These are phyloP conservation scores for Antidorcas marsupialis DNA, from an alignment of 2,113 vertebrate species.

Conservation along the genomic window DNA sequence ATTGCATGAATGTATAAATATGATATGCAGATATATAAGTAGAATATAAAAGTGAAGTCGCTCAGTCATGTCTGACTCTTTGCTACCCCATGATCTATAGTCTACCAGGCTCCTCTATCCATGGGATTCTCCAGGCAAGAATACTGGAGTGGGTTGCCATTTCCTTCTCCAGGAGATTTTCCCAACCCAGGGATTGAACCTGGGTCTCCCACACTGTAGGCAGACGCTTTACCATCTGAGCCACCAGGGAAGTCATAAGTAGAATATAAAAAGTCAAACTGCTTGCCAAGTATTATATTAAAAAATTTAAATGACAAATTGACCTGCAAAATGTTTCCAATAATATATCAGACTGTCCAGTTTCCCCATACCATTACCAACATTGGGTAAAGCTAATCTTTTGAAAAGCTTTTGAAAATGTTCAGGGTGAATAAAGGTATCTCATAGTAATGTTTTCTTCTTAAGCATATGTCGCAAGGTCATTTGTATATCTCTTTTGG, in stretches of 20 bases:
- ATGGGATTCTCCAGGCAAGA: neutral
- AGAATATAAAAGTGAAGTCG: neutral
- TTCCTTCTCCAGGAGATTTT: neutral
- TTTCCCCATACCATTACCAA: neutral
- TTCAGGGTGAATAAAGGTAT: neutral
- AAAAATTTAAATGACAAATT: neutral
- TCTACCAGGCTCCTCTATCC: neutral
- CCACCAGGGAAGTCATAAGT: neutral
- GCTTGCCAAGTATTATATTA: neutral
- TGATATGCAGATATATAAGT: neutral
- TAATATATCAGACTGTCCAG: neutral
- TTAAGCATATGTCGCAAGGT: neutral
- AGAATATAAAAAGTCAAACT: neutral
- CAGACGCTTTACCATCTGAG: neutral
- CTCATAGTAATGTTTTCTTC: neutral
- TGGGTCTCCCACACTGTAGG: neutral
- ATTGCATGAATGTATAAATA: neutral
- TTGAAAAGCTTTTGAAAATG: neutral
- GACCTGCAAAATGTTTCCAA: neutral
- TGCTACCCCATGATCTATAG: neutral
- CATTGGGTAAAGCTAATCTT: neutral
- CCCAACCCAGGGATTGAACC: neutral
- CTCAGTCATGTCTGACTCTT: neutral
- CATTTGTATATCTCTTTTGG: neutral
- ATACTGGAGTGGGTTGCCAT: neutral